Base-by-base conservation (phyloP, 2,113 vertebrate genomes). In the Grammomys dolichurus region DNA sequence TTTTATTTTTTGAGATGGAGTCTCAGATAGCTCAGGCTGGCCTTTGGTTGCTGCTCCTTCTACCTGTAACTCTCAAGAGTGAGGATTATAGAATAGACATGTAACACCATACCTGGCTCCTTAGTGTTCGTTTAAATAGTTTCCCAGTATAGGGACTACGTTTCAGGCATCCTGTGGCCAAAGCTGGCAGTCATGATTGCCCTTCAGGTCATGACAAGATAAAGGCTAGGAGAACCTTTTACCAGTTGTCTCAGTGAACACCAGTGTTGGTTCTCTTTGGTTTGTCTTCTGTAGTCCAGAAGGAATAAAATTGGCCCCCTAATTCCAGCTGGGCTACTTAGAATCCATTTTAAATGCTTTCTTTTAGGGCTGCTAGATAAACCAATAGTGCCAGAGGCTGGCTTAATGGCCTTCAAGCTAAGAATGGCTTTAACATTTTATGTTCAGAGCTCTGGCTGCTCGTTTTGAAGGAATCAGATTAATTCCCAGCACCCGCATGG, bases 361-460 rank as follows among this genome's bases (percentile, higher is more conserved):
- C 22, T 46, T 67, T 90, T 7, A 63, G 91, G 13, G 77, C 22
- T 60, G 51, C 7, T 75, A 46, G 14, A 17, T 65, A 60, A 91
- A 54, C 46, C 17, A 48, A 80, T 33, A 82, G 9, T 36, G 26
- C 43, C 63, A 65, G 65, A 87, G 24, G 28, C 77, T 58, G 51
- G 9, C 17, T 6, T 3, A 43, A 58, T 87, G 56, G 51, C 33
- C 33, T 28, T 54, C 31, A 76, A 73, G 40, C 69, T 54, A 84
- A 56, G 13, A 95, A 76, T 43, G 20, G 22, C 58, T 97, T 93
- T 72, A 48, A 46, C 19, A 72, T 89, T 95, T 85, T 65, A 65
- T 85, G 26, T 65, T 65, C 19, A 26, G 80, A 82, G 54, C 33
- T n/a, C 76, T 40, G 36, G 36, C 70, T 81, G 78, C 20, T 58